phyloP scores from a whole-genome alignment of 2,888 invertebrate genomes.

The Glyphotaelius pellucidus region DNA sequence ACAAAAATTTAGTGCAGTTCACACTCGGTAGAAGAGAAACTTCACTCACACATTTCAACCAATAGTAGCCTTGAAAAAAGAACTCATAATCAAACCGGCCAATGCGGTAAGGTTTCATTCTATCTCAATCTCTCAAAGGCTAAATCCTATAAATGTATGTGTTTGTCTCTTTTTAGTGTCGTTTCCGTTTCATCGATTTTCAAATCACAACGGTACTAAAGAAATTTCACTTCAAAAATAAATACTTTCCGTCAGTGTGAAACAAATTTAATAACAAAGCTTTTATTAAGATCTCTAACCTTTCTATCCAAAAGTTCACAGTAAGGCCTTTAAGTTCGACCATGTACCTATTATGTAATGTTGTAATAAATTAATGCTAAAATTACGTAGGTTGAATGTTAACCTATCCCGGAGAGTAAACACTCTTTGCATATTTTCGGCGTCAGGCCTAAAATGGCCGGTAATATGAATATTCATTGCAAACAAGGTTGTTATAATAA shows the following conservation, averaged over 20 bases:
- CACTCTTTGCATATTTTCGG: neutral
- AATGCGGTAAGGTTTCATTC: too few species aligned
- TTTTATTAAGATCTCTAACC: neutral
- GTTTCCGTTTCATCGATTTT: too few species aligned
- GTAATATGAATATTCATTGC: slow-evolving; percentile 20
- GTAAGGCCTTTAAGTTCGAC: neutral
- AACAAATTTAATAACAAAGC: neutral
- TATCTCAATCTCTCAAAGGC: too few species aligned
- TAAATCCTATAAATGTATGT: too few species aligned
- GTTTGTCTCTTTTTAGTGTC: too few species aligned
- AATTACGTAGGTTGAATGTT: neutral
- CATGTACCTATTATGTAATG: neutral
- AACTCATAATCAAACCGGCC: too few species aligned
- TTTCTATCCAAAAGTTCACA: neutral
- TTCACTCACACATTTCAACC: too few species aligned
- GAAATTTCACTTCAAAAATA: too few species aligned
- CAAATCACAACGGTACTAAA: too few species aligned
- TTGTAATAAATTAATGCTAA: neutral
- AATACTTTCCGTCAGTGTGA: neutral
- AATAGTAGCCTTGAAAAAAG: too few species aligned
- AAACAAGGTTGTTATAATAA: neutral
- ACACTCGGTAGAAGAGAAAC: too few species aligned
- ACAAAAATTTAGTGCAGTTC: too few species aligned
- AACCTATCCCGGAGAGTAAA: slow-evolving; percentile 5
- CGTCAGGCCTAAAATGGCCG: neutral